Percentiles rank a stretch among this genome's conserved stretches.
Conservation (phyloP, 2,888 invertebrate genomes). For the Adelphocoris suturalis region DNA sequence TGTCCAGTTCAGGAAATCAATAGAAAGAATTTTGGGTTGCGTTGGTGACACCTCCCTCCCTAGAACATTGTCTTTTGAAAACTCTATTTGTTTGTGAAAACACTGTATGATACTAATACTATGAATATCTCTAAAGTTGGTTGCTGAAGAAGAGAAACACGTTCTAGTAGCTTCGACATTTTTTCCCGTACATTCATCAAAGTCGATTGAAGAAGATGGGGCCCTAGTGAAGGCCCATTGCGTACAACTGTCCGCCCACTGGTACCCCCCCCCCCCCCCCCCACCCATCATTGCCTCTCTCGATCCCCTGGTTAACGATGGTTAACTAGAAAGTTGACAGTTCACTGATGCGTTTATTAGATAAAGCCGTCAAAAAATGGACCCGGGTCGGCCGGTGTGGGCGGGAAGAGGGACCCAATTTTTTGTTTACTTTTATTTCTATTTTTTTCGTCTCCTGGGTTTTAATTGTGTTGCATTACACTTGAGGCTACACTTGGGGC, state of each 20-base stretch:
- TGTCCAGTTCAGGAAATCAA: too few relatives aligned
- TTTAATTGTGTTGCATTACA: conserved; percentile 46
- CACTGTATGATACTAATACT: too few relatives aligned
- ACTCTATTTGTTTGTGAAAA: too few relatives aligned
- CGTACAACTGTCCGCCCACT: conserved; percentile 44
- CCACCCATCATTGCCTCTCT: too few relatives aligned
- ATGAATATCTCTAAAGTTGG: too few relatives aligned
- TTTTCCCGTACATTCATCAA: neutral
- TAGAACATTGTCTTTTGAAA: too few relatives aligned
- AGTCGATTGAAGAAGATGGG: conserved; percentile 6
- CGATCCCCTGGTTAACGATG: conserved; percentile 12
- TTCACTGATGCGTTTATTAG: conserved; percentile 52
- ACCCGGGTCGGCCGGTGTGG: conserved; percentile 37
- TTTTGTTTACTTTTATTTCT: neutral
- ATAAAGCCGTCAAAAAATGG: conserved; percentile 53
- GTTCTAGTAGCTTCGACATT: neutral
- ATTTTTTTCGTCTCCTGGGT: neutral
- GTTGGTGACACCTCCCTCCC: too few relatives aligned
- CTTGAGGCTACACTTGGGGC: neutral
- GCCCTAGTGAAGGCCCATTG: neutral
- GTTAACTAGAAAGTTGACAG: conserved; percentile 51
- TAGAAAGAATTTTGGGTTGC: too few relatives aligned
- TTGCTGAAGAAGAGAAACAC: too few relatives aligned
- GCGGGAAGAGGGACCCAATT: conserved; percentile 15
- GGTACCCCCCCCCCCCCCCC: neutral